phyloP scores from a whole-genome alignment of 2,797 vertebrate species.

The Paedocypris micromegethes region DNA sequence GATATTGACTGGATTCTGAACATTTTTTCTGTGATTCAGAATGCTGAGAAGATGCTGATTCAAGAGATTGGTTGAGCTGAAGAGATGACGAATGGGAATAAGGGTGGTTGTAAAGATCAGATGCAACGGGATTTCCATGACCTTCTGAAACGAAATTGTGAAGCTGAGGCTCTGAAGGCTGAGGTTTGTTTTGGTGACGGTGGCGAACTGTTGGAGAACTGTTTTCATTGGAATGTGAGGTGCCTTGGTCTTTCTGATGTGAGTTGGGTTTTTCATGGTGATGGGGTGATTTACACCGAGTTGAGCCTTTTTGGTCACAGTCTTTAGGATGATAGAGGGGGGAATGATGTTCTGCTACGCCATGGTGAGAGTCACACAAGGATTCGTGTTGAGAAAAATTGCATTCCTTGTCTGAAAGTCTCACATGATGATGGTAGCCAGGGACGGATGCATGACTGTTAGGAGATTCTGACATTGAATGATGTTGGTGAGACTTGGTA shows the following conservation, averaged over 20 bases:
- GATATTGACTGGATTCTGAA: not conserved
- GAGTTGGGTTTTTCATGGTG: constrained; percentile 5
- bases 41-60: not conserved
- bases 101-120: constrained; percentile 21
- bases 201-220: constrained; percentile 6
- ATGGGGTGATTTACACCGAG: constrained; percentile 9
- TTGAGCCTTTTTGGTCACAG: constrained; percentile 5
- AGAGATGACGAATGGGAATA: constrained; percentile 16
- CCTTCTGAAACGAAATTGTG: constrained; percentile 12
- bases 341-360: constrained; percentile 18
- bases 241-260: constrained; percentile 3
- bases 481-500: constrained; percentile 9
- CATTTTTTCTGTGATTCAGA: not conserved
- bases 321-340: constrained; percentile 25
- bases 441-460: not conserved
- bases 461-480: not conserved
- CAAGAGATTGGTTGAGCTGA: constrained; percentile 12
- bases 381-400: not conserved
- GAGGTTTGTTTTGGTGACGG: constrained; percentile 10
- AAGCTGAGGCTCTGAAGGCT: not conserved
- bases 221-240: constrained; percentile 14
- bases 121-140: constrained; percentile 3
- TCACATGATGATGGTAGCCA: constrained; percentile 7
- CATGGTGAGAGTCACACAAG: constrained; percentile 16
- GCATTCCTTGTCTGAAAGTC: constrained; percentile 1